Evolutionary conservation across 2,113 vertebrate species (phyloP), one percentile per base, ranked within the genome.

Genomic region (Brachyhypopomus occidentalis): DNA sequence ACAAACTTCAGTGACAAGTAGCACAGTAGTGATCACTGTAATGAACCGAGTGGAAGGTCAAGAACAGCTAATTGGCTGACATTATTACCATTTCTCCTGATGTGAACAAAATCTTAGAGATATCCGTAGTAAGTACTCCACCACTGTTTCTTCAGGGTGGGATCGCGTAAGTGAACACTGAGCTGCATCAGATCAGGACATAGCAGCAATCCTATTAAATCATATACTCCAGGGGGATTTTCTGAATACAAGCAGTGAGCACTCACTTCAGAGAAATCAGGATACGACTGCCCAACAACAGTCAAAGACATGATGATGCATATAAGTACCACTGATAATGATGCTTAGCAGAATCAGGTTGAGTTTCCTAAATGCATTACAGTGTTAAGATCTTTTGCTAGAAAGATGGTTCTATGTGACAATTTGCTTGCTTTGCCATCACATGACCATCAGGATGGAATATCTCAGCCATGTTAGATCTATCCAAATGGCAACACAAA

Each of bases 201-300:
- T 59, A 81, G 63, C 63, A 81, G 38, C 69, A 75, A 76, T 81
- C 72, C 80, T 81, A 81, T 76, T 75, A 81, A 59, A 76, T 75
- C 80, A 59, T 72, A 81, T 69, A 70, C 63, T 76, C 80, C 36
- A 70, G 67, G 34, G 72, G 72, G 80, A 81, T 70, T 81, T 81
- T 52, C 72, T 70, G 80, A 75, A 75, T 22, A 75, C 72, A 73
- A 48, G 74, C 52, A 62, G 72, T 75, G 34, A 81, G 71, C 48
- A 36, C 62, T 81, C 23, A 69, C 72, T 81, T 75, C 72, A 81
- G 72, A 81, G 72, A 81, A 81, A 81, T 81, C 60, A 81, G 72
- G 79, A 62, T 67, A 75, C 69, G 63, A 75, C 80, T 81, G 80
- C 72, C 80, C 36, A 58, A 73, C 72, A 81, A 81, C 80, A 81